Conservation (phyloP, 2,888 invertebrate genomes). For the Colostygia pectinataria region DNA sequence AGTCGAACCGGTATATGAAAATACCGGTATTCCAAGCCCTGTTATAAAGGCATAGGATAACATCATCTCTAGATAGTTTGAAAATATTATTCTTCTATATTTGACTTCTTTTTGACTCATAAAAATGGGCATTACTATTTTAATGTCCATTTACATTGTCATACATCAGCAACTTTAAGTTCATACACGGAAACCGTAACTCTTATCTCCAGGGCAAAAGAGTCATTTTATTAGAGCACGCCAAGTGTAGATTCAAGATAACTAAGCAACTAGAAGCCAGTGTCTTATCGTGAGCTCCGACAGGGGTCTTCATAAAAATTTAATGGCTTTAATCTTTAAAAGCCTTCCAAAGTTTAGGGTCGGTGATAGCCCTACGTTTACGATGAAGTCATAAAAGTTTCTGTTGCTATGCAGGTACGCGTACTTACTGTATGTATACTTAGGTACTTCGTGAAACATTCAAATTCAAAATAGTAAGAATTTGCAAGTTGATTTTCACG, state of each 20-base stretch:
- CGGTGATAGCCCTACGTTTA: conserved; percentile 62
- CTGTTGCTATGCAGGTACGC: conserved; percentile 33
- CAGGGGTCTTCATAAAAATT: conserved; percentile 72
- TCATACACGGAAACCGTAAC: conserved; percentile 11
- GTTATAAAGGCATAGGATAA: too few relatives aligned
- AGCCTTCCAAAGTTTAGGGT: conserved; percentile 64
- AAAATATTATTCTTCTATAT: not conserved
- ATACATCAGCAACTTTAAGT: conserved; percentile 16
- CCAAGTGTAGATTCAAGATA: conserved; percentile 36
- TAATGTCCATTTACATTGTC: conserved; percentile 16
- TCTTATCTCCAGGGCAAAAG: conserved; percentile 25
- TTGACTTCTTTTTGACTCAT: not conserved
- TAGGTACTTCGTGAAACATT: conserved; percentile 44
- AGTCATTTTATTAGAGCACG: conserved; percentile 28
- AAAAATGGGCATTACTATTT: conserved; percentile 8
- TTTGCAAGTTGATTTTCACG: not conserved
- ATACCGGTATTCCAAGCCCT: too few relatives aligned
- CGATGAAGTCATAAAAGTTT: conserved; percentile 62
- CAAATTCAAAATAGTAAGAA: conserved; percentile 19
- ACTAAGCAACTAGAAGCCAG: conserved; percentile 50
- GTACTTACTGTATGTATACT: conserved; percentile 33
- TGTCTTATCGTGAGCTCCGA: conserved; percentile 45
- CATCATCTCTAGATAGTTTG: not conserved
- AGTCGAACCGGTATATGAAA: too few relatives aligned
- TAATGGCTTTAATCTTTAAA: conserved; percentile 74